Base-by-base conservation (phyloP, 1,140 invertebrate genomes). In the Conopomorpha cramerella region DNA sequence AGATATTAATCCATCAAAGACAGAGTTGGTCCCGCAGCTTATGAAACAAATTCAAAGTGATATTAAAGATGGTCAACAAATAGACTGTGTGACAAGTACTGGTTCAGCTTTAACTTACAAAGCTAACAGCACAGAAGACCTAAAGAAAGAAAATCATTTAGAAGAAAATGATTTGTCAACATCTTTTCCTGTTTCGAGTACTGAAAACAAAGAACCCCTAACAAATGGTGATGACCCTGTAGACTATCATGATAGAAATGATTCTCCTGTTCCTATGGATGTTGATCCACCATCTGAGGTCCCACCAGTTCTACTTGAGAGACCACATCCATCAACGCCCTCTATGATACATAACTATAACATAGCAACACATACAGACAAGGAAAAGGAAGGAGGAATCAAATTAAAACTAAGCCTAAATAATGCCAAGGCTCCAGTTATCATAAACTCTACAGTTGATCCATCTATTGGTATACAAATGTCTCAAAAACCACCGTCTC, bases 371-470 rank as follows among this genome's bases (percentile, higher is more conserved):
- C n/a, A n/a, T n/a, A n/a, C n/a, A n/a, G 64, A 65, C 41, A 66
- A 55, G 30, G 51, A 57, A 40, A 52, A 48, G 41, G 63, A 67
- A 37, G 42, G 57, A 55, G 70, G 71, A 17, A 76, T 76, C 18
- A 76, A 76, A 44, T 45, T 76, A 38, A 76, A 72, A 55, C 49
- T 76, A 27, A 72, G 71, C 34, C 52, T 72, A 36, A 76, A 72
- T 45, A 76, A 62, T 57, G 65, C 65, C 15, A 72, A 62, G 34
- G 72, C 71, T 26, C 71, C 71, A 31, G 65, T 76, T 29, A 76
- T 76, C 30, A 76, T 76, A 38, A 76, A 76, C 49, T 72, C 67
- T 12, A 76, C 71, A 26, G 71, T 76, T 16, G 71, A 76, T 51
- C 71, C 71, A 2, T 57, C 60, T 18, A 32, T 76, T 39, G 70